Evolutionary conservation across 2,888 invertebrate species (phyloP).

Genomic region (Nomada goodeniana): DNA sequence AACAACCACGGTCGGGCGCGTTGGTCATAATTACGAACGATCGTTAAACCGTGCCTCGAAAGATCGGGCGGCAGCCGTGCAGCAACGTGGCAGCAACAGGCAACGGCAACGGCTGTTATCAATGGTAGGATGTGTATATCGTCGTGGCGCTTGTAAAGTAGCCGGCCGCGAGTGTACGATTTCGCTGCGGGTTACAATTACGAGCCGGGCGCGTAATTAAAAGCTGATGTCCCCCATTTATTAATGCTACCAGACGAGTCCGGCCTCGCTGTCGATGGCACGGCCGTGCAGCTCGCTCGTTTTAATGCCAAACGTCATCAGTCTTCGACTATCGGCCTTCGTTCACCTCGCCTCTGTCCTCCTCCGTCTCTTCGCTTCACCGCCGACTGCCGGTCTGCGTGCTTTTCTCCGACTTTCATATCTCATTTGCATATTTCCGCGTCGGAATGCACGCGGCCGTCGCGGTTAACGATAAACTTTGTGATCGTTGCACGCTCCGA

Average conservation of each 20-base stretch:
- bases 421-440: slow-evolving; percentile 57
- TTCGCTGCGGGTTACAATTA: slow-evolving; percentile 72
- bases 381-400: not conserved
- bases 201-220: slow-evolving; percentile 70
- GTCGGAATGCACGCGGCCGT: slow-evolving; percentile 22
- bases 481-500: slow-evolving; percentile 45
- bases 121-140: slow-evolving; percentile 46
- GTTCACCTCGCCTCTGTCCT: not conserved
- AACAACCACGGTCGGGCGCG: not conserved
- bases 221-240: slow-evolving; percentile 70
- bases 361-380: not conserved
- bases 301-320: slow-evolving; percentile 70
- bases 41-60: slow-evolving; percentile 49
- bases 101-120: slow-evolving; percentile 51
- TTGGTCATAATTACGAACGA: slow-evolving; percentile 42
- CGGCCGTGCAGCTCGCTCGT: slow-evolving; percentile 53
- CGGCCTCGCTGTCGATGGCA: slow-evolving; percentile 48
- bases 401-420: slow-evolving; percentile 12
- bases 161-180: slow-evolving; percentile 54
- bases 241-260: slow-evolving; percentile 65
- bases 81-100: not conserved
- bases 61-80: not conserved
- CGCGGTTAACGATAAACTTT: slow-evolving; percentile 46
- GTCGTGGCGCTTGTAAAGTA: slow-evolving; percentile 47
- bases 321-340: slow-evolving; percentile 54